Conservation (phyloP, 2,113 vertebrate species). For the Sinosuthora webbiana region DNA sequence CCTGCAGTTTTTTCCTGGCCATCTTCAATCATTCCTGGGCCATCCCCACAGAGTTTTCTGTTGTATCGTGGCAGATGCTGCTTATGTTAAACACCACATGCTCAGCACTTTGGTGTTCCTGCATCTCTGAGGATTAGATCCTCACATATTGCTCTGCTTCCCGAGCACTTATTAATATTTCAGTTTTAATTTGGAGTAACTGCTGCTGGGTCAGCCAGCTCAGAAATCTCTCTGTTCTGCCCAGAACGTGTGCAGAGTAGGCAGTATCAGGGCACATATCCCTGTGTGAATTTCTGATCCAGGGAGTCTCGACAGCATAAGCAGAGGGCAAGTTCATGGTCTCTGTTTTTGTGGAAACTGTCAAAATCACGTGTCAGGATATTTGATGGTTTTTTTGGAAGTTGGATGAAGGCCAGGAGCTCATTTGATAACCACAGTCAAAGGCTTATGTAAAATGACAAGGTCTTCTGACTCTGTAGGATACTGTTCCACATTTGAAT, state of each 20-base stretch:
- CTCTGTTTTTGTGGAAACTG: neutral
- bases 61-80: slow-evolving; percentile 16
- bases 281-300: neutral
- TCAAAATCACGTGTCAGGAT: neutral
- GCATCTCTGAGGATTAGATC: slow-evolving; percentile 28
- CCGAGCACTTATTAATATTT: slow-evolving; percentile 50
- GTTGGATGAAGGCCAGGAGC: neutral
- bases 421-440: neutral
- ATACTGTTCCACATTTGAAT: neutral
- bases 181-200: slow-evolving; percentile 32
- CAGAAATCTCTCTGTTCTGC: neutral
- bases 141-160: slow-evolving; percentile 48
- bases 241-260: neutral
- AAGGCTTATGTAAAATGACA: neutral
- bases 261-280: neutral
- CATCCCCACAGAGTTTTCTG: neutral
- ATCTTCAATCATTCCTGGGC: neutral
- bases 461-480: neutral
- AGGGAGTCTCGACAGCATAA: neutral
- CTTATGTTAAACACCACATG: slow-evolving; percentile 46
- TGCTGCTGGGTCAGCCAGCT: neutral
- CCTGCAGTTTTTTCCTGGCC: neutral
- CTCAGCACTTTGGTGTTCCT: slow-evolving; percentile 42
- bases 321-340: neutral
- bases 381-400: neutral